Conservation (phyloP, 1,140 invertebrate species). For the Caenorhabditis latens region DNA sequence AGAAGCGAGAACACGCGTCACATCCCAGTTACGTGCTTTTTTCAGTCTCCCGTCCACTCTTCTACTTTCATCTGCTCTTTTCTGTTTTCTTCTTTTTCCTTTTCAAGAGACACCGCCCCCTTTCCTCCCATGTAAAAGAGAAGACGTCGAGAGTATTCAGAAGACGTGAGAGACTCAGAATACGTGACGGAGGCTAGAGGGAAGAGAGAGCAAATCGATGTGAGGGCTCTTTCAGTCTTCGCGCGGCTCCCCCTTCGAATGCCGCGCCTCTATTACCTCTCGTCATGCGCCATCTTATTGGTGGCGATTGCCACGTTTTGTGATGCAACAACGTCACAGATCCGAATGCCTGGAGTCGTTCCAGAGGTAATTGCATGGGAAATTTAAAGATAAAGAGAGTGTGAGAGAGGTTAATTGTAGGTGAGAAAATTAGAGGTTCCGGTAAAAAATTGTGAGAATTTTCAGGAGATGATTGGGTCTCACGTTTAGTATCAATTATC, state of each 20-base stretch:
- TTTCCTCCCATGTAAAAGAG: not conserved
- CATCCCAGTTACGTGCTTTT: slow-evolving; percentile 30
- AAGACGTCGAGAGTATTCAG: not conserved
- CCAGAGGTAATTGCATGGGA: slow-evolving; percentile 8
- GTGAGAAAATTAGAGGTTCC: slow-evolving; percentile 3
- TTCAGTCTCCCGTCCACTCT: not conserved
- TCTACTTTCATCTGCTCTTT: not conserved
- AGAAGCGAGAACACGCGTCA: slow-evolving; percentile 12
- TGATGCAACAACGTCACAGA: slow-evolving; percentile 6
- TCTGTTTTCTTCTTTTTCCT: not conserved
- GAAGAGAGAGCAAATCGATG: slow-evolving; percentile 1
- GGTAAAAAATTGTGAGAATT: too few species aligned
- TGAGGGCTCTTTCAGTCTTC: not conserved
- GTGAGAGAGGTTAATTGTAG: not conserved
- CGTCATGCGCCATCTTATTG: not conserved
- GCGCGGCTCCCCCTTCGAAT: slow-evolving; percentile 13
- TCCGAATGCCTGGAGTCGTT: slow-evolving; percentile 56
- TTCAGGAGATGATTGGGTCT: too few species aligned
- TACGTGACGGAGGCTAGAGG: not conserved
- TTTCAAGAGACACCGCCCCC: not conserved
- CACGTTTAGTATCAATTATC: too few species aligned
- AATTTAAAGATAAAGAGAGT: not conserved
- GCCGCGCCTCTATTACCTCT: slow-evolving; percentile 9
- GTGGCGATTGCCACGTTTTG: slow-evolving; percentile 4
- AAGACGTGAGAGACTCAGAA: not conserved